Conservation (phyloP, 2,888 invertebrate genomes). For the Nineta flava region DNA sequence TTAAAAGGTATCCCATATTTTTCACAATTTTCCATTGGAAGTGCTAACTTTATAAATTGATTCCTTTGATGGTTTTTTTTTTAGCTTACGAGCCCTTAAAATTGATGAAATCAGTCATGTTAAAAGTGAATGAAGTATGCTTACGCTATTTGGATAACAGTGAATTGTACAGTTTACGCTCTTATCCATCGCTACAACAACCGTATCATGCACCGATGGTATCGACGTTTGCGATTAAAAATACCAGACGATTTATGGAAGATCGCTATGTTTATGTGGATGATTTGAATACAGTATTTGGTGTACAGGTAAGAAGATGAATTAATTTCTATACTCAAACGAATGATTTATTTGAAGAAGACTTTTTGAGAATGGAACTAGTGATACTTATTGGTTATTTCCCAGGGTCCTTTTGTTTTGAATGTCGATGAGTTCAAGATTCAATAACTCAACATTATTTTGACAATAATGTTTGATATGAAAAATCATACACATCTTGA, state of each 20-base stretch:
- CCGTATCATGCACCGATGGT: slow-evolving; percentile 32
- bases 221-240: slow-evolving; percentile 59
- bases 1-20: slow-evolving; percentile 36
- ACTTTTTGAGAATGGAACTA: no score
- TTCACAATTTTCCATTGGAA: background rate
- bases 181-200: slow-evolving; percentile 42
- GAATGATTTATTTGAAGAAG: no score
- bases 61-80: slow-evolving; percentile 14
- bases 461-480: no score
- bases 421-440: no score
- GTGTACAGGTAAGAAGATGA: slow-evolving; percentile 43
- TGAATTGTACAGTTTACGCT: slow-evolving; percentile 44
- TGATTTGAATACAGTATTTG: slow-evolving; percentile 67
- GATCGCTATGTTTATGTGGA: slow-evolving; percentile 75
- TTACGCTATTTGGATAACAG: slow-evolving; percentile 51
- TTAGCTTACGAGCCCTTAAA: slow-evolving; percentile 55
- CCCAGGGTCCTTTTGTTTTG: no score
- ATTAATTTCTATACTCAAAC: background rate
- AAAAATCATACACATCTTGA: no score
- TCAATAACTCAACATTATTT: no score
- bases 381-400: no score
- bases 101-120: slow-evolving; percentile 58
- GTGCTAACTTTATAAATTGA: background rate
- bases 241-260: slow-evolving; percentile 79
- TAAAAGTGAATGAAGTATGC: slow-evolving; percentile 55